A percentile compares a stretch with the other conserved stretches of the same genome.
Conservation (phyloP, 2,797 vertebrate genomes). For the Molothrus ater region DNA sequence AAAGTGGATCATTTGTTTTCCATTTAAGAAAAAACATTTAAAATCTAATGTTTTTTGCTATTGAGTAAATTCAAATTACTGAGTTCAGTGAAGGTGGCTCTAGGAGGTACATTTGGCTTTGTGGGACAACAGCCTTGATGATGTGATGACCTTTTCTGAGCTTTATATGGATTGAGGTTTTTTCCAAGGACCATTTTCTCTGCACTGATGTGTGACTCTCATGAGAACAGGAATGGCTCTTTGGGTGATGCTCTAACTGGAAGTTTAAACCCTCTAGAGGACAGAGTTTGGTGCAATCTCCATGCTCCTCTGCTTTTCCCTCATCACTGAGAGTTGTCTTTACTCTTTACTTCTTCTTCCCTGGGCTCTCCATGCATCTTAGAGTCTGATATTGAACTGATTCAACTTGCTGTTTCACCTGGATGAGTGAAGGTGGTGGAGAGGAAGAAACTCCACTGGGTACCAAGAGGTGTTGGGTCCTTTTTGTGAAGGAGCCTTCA, state of each 20-base stretch:
- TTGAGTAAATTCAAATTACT: neutral
- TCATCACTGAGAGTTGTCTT: neutral
- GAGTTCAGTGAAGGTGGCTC: neutral
- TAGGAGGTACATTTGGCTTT: neutral
- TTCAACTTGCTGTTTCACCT: neutral
- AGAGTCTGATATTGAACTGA: neutral
- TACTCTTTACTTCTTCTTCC: neutral
- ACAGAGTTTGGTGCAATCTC: neutral
- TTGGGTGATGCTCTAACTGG: neutral
- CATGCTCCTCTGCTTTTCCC: neutral
- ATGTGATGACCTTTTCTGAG: neutral
- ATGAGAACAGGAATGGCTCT: rapidly evolving
- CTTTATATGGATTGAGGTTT: neutral
- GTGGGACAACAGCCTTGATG: neutral
- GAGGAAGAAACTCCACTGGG: neutral
- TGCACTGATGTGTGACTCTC: neutral
- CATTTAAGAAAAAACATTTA: neutral
- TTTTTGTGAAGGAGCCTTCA: neutral
- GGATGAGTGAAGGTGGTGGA: neutral
- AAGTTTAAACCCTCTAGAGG: neutral
- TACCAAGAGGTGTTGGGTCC: neutral
- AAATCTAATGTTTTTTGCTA: neutral
- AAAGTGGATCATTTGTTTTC: neutral
- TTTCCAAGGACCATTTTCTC: neutral
- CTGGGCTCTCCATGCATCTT: neutral